Base-by-base conservation (phyloP, 2,113 vertebrate genomes). In the Otus sunia region DNA sequence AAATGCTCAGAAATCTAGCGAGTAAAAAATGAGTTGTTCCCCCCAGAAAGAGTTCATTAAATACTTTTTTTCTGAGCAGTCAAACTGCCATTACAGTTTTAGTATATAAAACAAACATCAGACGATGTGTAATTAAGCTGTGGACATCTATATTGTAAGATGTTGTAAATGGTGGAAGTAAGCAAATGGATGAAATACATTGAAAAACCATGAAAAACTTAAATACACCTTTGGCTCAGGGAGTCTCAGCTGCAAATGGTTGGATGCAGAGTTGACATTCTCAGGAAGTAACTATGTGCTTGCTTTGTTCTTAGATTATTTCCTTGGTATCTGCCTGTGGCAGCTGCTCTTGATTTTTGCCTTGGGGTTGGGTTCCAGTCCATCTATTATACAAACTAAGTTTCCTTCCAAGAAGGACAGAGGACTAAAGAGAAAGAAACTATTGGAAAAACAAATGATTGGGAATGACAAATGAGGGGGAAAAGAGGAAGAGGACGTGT, bases 401-500 rank as follows among this genome's bases (percentile, higher is more conserved):
- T 68, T 91, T 73, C 7, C 12, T 84, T 71, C 59, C 0, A 1
- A 73, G 34, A 66, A 69, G 15, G 37, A 86, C 30, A 49, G 34
- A 72, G 19, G 15, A n/a, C 27, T 64, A 66, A 84, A 71, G 34
- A 73, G 30, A 55, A 64, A 63, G 47, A 62, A 69, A 18, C 9
- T 39, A 4, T 12, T 23, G 45, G 36, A 29, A 76, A 73, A 86
- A 10, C 14, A 36, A 79, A 52, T 1, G 3, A 8, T 52, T 81
- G 21, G 15, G 12, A 87, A 66, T 84, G 34, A 66, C 20, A 83
- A 64, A 32, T 53, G 4, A 7, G 8, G 6, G 8, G 2, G 0
- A 2, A 5, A 10, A 59, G 64, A 29, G 0, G 0, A 62, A 77
- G n/a, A 78, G 9, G 27, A 18, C 12, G 0, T 19, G 4, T 52